A percentile compares a stretch with the other conserved stretches of the same genome.
phyloP scores from a whole-genome alignment of 2,888 invertebrate genomes.

The Rhodophaea formosa region DNA sequence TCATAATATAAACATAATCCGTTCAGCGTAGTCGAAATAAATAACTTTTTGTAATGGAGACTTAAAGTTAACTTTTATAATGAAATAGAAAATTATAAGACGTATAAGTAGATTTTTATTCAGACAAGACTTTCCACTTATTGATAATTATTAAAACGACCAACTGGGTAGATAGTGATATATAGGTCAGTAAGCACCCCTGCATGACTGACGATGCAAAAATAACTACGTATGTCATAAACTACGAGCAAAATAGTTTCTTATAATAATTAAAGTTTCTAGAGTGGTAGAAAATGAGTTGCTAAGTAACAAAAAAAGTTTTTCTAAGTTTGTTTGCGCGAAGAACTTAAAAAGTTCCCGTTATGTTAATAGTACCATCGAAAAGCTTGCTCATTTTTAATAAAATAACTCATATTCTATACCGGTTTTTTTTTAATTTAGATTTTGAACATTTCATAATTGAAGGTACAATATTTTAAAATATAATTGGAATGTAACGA shows the following conservation, averaged over 20 bases:
- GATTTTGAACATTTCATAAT: too few species aligned
- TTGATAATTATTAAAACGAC: background rate
- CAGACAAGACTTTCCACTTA: background rate
- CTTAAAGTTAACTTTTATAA: background rate
- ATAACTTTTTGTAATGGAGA: too few species aligned
- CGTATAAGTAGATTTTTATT: background rate
- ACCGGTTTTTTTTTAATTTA: too few species aligned
- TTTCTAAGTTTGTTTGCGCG: too few species aligned
- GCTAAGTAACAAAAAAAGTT: too few species aligned
- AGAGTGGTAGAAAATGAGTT: background rate
- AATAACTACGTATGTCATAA: constrained; percentile 9
- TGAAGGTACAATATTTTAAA: too few species aligned
- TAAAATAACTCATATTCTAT: too few species aligned
- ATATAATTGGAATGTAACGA: too few species aligned
- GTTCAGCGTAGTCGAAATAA: too few species aligned
- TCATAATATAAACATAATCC: too few species aligned
- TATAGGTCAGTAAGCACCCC: constrained; percentile 33
- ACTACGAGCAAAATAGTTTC: background rate
- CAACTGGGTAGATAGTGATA: constrained; percentile 17
- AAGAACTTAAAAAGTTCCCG: background rate
- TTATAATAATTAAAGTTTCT: background rate
- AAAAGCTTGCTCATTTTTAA: too few species aligned
- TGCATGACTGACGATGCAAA: constrained; percentile 6
- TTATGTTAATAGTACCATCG: too few species aligned
- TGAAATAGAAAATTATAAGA: background rate